Evolutionary conservation across 2,888 invertebrate species (phyloP).

Genomic region (Acanthococcus lagerstroemiae): DNA sequence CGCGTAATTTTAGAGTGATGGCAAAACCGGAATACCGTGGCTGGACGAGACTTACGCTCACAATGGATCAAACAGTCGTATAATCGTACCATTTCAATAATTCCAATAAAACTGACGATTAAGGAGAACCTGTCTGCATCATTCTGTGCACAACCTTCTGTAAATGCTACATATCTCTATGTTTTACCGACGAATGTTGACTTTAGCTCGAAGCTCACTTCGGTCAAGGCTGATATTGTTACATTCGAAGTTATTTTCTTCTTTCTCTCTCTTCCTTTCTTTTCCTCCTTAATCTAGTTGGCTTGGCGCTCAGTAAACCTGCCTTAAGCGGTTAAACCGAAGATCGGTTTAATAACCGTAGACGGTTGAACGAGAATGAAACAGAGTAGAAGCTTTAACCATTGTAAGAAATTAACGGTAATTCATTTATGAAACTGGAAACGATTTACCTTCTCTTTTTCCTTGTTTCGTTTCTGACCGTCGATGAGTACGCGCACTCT

Average conservation of each 20-base stretch:
- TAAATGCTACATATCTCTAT: slow-evolving; percentile 11
- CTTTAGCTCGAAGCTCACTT: slow-evolving; percentile 21
- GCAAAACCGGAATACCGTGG: too few species aligned
- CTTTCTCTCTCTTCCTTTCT: slow-evolving; percentile 18
- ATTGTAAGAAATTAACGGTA: slow-evolving; percentile 24
- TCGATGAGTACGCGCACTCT: too few species aligned
- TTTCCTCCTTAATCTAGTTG: background rate
- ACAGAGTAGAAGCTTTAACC: background rate
- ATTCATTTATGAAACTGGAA: slow-evolving; percentile 9
- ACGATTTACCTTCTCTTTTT: slow-evolving; percentile 4
- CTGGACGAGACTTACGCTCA: too few species aligned
- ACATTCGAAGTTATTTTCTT: slow-evolving; percentile 2
- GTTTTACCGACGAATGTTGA: slow-evolving; percentile 24
- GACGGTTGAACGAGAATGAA: slow-evolving; percentile 10
- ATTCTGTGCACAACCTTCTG: slow-evolving; percentile 17
- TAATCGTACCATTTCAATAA: slow-evolving; percentile 17
- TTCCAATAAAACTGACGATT: slow-evolving; percentile 20
- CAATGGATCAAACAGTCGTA: too few species aligned
- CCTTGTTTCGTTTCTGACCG: background rate
- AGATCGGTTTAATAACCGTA: slow-evolving; percentile 18
- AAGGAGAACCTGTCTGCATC: slow-evolving; percentile 21
- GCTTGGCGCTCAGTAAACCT: slow-evolving; percentile 5
- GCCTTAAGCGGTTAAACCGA: slow-evolving; percentile 6
- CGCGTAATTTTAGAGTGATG: too few species aligned
- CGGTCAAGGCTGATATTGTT: slow-evolving; percentile 29